Percentiles rank a stretch among this genome's conserved stretches.
Conservation (phyloP, 2,797 vertebrate species). For the Chrysocyon brachyurus region DNA sequence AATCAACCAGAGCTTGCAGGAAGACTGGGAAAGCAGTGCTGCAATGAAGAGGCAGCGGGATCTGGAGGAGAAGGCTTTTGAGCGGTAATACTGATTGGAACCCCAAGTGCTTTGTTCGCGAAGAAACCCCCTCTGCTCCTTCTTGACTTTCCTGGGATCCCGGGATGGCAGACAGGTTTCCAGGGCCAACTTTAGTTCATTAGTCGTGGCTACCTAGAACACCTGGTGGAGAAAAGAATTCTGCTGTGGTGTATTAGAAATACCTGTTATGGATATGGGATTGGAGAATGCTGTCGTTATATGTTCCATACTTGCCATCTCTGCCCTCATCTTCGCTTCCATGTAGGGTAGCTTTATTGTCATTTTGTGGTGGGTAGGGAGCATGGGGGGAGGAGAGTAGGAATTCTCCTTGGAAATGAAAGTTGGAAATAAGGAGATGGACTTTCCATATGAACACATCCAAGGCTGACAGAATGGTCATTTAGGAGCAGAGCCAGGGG, state of each 20-base stretch:
- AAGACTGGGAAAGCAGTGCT: slow-evolving; percentile 88
- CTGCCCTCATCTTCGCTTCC: slow-evolving; percentile 24
- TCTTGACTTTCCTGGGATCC: neutral
- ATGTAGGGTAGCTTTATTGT: neutral
- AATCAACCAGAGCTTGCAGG: slow-evolving; percentile 87
- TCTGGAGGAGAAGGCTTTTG: slow-evolving; percentile 88
- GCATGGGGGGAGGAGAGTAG: neutral
- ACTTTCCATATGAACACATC: neutral
- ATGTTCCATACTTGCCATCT: neutral
- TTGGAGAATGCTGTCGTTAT: neutral
- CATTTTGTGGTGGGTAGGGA: neutral
- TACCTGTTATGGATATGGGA: neutral
- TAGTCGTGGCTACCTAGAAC: neutral
- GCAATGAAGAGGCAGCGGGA: slow-evolving; percentile 89
- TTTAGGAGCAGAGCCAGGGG: neutral
- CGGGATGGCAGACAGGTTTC: neutral
- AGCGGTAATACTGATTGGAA: slow-evolving; percentile 85
- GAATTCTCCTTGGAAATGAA: neutral
- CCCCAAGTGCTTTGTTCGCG: neutral
- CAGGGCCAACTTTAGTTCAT: neutral
- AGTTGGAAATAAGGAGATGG: neutral
- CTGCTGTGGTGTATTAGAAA: neutral
- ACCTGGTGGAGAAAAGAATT: neutral
- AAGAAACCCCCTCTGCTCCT: neutral
- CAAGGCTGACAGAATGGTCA: neutral